phyloP scores from a whole-genome alignment of 2,113 vertebrate species.

The Marmota monax region DNA sequence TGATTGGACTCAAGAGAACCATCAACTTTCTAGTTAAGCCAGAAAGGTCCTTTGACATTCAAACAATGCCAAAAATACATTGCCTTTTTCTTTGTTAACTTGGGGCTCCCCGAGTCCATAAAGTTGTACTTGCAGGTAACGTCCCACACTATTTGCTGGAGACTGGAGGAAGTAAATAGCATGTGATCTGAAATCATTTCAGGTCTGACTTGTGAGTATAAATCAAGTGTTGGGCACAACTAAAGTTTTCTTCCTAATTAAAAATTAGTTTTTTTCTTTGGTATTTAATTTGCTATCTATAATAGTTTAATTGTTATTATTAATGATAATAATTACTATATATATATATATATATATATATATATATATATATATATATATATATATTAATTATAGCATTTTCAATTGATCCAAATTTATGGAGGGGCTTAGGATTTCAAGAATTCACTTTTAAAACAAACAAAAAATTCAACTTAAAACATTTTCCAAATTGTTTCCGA shows the following conservation, averaged over 20 bases:
- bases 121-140: background rate
- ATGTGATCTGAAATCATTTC: background rate
- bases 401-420: background rate
- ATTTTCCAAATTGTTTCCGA: background rate
- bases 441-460: background rate
- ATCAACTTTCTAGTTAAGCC: background rate
- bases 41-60: background rate
- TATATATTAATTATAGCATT: background rate
- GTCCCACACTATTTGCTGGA: background rate
- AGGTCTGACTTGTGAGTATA: background rate
- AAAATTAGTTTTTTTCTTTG: background rate
- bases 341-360: too few relatives aligned
- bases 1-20: background rate
- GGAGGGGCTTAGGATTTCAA: background rate
- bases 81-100: conserved; percentile 1
- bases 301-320: background rate
- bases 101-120: background rate
- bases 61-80: background rate
- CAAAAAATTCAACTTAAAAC: background rate
- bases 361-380: too few relatives aligned
- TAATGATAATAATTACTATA: too few relatives aligned
- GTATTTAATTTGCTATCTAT: background rate
- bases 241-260: conserved; percentile 10
- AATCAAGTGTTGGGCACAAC: background rate
- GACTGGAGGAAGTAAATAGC: background rate